Base-by-base conservation (phyloP, 1,140 invertebrate species). In the Drosophila serrata region DNA sequence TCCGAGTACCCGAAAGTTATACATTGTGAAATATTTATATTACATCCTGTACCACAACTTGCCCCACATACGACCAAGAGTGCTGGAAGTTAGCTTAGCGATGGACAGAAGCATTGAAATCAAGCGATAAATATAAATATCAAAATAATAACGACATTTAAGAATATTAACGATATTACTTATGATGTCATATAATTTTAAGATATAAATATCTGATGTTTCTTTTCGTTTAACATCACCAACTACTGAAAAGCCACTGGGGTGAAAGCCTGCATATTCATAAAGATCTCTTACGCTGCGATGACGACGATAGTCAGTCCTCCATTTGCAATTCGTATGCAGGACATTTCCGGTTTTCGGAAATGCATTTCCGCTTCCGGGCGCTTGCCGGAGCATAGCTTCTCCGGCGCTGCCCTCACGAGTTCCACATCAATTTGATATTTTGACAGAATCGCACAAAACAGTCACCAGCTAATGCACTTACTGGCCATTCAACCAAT, bases 401-500 rank as follows among this genome's bases (percentile, higher is more conserved):
- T 9, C 49, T 22, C 17, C 19, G 7, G 13, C 29, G 8, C 17
- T 11, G 49, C 31, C 5, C 31, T 35, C 13, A 31, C n/a, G 33
- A 37, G 45, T 48, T 59, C 68, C 77, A 85, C 76, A 80, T 77
- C 79, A 77, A 84, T 90, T 78, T 90, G 56, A 68, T 69, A 81
- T 80, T 80, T 87, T 80, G 61, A 90, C 76, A 90, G 82, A 84
- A 17, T 57, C 64, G 43, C 37, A 22, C 40, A 27, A 61, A 63
- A 67, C 48, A 79, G 62, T 55, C 49, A 58, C 24, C 45, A 63
- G 40, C 82, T 82, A 87, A 82, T 86, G 69, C 82, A 88, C 76
- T 87, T 88, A 88, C 69, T 88, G 79, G 70, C 70, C 79, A 86
- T 86, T 86, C 82, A 88, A 88, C 84, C 82, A 88, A 88, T 82